Evolutionary conservation across 2,888 invertebrate species (phyloP).

Genomic region (Lymantria monacha): DNA sequence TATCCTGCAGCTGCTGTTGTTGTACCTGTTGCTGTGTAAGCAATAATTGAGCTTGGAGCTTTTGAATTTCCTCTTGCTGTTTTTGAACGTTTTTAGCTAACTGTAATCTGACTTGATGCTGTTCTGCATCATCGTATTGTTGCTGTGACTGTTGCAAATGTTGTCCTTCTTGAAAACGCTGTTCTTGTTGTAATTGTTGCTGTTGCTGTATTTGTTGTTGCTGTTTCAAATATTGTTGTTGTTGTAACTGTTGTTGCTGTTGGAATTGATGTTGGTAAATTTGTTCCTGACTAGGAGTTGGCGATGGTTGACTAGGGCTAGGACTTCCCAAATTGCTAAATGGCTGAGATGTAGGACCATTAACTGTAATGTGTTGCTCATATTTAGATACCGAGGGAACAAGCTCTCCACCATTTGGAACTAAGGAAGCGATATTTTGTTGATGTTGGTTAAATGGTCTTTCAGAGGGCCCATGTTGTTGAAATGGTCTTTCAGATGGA

Average conservation of each 20-base stretch:
- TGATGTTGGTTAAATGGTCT: constrained; percentile 52
- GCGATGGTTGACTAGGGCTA: constrained; percentile 34
- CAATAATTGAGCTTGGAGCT: constrained; percentile 66
- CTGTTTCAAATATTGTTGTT: constrained; percentile 24
- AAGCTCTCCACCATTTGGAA: constrained; percentile 87
- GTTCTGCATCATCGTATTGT: constrained; percentile 64
- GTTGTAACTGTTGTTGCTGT: constrained; percentile 27
- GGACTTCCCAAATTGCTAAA: constrained; percentile 52
- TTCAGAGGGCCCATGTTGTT: constrained; percentile 58
- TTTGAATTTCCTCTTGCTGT: constrained; percentile 78
- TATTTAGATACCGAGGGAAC: constrained; percentile 89
- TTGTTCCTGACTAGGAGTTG: constrained; percentile 36
- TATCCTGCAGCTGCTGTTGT: constrained; percentile 39
- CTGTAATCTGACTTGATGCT: constrained; percentile 67
- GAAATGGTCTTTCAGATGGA: constrained; percentile 58
- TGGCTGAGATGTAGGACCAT: constrained; percentile 55
- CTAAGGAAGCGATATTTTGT: constrained; percentile 72
- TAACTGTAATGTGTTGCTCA: constrained; percentile 89
- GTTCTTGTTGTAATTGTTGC: constrained; percentile 29
- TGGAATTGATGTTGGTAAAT: constrained; percentile 34
- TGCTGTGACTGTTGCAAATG: constrained; percentile 55
- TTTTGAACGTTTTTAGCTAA: constrained; percentile 75
- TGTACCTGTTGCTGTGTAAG: constrained; percentile 62
- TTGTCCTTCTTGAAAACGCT: constrained; percentile 52
- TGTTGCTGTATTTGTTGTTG: constrained; percentile 33